Conservation (phyloP, 2,888 invertebrate species). For the Pterobdella sp. region DNA sequence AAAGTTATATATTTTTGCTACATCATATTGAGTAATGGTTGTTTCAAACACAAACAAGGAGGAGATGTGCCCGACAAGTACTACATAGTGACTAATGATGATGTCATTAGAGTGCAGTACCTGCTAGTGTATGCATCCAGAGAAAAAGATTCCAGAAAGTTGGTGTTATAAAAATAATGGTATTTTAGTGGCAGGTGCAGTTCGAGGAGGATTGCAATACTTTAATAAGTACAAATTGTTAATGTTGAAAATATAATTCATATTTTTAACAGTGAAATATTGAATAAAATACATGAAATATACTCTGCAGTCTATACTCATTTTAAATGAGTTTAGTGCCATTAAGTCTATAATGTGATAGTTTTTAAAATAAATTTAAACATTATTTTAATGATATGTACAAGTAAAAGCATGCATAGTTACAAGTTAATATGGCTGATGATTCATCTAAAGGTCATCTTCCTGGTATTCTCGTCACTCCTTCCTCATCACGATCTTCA, state of each 20-base stretch:
- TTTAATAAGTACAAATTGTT: no score
- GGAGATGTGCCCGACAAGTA: slow-evolving; percentile 62
- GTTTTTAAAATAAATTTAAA: not conserved
- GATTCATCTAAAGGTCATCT: slow-evolving; percentile 5
- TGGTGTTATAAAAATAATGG: not conserved
- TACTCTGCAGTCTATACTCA: not conserved
- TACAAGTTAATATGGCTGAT: no score
- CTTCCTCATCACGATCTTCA: slow-evolving; percentile 31
- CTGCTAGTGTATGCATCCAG: slow-evolving; percentile 60
- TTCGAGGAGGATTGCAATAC: no score
- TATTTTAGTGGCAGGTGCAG: not conserved
- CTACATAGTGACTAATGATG: slow-evolving; percentile 68
- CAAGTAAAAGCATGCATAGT: no score
- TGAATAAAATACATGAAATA: no score
- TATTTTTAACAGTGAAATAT: no score
- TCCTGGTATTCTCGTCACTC: slow-evolving; percentile 29
- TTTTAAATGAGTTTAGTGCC: not conserved
- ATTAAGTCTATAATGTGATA: not conserved
- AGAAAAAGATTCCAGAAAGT: slow-evolving; percentile 17
- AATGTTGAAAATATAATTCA: no score
- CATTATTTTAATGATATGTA: no score
- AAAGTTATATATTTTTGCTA: no score
- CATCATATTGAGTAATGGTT: no score
- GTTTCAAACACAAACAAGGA: slow-evolving; percentile 20
- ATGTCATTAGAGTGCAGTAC: slow-evolving; percentile 67